Evolutionary conservation across 64 coral and sea anemone species (phyloP).

Genomic region (Montipora sp.): DNA sequence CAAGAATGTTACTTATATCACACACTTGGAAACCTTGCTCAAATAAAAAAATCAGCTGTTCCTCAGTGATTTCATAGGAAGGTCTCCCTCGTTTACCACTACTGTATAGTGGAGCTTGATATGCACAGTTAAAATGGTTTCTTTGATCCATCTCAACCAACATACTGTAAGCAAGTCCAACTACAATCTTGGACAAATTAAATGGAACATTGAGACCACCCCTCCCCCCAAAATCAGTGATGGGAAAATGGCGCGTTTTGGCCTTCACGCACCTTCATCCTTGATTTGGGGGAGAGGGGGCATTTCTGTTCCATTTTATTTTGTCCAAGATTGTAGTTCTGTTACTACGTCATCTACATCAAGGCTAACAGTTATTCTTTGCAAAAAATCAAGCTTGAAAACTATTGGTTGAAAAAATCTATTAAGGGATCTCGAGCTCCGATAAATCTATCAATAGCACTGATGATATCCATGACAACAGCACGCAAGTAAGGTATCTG

Average conservation of each 20-base stretch:
- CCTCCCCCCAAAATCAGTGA: too few species aligned
- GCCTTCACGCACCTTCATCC: too few species aligned
- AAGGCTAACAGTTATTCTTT: constrained; percentile 64
- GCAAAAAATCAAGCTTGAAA: constrained; percentile 51
- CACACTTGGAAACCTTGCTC: constrained; percentile 45
- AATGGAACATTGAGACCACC: too few species aligned
- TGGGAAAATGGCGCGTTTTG: too few species aligned
- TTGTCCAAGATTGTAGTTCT: too few species aligned
- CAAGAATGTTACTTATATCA: constrained; percentile 26
- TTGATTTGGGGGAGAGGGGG: too few species aligned
- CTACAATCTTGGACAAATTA: too few species aligned
- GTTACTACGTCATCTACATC: constrained; percentile 49
- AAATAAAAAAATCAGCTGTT: constrained; percentile 35
- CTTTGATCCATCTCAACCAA: constrained; percentile 43
- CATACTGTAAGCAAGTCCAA: constrained; percentile 47
- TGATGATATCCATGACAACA: constrained; percentile 26
- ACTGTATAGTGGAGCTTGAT: constrained; percentile 47
- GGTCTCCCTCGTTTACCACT: constrained; percentile 33
- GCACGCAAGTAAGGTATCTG: constrained; percentile 25
- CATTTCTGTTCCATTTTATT: too few species aligned
- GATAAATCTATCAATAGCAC: constrained; percentile 33
- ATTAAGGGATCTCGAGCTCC: constrained; percentile 8
- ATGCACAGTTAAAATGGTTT: constrained; percentile 3
- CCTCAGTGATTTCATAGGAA: constrained; percentile 61
- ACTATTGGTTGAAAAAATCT: constrained; percentile 55